phyloP scores from a whole-genome alignment of 2,888 invertebrate genomes.

The Pedicia rivosa region DNA sequence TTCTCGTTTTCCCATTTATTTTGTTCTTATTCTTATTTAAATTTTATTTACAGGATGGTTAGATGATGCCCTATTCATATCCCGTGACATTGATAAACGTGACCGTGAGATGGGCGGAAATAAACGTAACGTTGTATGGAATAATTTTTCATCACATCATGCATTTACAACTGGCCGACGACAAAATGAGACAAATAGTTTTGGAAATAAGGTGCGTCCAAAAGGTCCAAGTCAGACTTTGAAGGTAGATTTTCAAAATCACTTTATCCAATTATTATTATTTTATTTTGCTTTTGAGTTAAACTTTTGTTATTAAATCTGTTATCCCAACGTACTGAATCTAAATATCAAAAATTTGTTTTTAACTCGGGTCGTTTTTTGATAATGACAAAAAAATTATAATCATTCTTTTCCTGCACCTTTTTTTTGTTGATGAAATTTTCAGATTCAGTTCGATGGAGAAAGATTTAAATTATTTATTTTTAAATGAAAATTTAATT shows the following conservation, averaged over 20 bases:
- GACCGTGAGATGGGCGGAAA: conserved; percentile 23
- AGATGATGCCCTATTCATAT: conserved; percentile 33
- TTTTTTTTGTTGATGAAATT: no score
- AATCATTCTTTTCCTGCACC: no score
- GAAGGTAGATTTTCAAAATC: conserved; percentile 30
- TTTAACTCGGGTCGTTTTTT: no score
- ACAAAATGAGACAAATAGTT: conserved; percentile 32
- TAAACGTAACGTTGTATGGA: conserved; percentile 32
- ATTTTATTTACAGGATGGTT: conserved; percentile 32
- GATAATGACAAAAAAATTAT: no score
- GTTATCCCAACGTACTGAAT: no score
- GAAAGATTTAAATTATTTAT: no score
- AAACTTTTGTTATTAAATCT: conserved; percentile 12
- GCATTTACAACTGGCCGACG: conserved; percentile 56
- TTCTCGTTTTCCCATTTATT: no score
- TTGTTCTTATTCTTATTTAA: conserved; percentile 7
- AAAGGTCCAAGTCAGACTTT: conserved; percentile 52
- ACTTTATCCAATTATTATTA: neutral
- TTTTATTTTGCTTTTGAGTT: neutral
- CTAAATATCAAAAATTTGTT: no score
- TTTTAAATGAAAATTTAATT: no score
- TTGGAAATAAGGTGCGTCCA: conserved; percentile 39
- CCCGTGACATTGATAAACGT: conserved; percentile 24
- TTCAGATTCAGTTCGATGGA: no score
- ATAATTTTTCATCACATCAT: conserved; percentile 49